Percentiles rank a stretch among this genome's conserved stretches.
Conservation (phyloP, 2,797 vertebrate genomes). For the Ctenosaura bakeri region DNA sequence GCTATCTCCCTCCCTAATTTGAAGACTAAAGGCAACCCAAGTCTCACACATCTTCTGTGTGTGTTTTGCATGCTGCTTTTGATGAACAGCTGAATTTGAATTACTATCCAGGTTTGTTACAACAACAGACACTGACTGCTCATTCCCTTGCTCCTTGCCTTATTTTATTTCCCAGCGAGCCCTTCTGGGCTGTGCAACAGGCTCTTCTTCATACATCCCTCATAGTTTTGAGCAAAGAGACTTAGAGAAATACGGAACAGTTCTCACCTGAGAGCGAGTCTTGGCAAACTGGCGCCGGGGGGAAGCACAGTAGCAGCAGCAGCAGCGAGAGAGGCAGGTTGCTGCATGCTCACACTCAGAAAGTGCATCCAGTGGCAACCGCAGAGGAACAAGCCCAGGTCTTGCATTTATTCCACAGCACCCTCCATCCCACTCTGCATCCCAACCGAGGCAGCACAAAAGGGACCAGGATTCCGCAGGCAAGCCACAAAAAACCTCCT, state of each 20-base stretch:
- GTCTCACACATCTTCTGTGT: too few species aligned
- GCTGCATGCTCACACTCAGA: not conserved
- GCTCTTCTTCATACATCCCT: fast-evolving
- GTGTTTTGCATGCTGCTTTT: not conserved
- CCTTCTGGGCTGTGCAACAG: fast-evolving
- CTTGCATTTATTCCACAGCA: not conserved
- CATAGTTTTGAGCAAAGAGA: not conserved
- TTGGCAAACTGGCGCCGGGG: not conserved
- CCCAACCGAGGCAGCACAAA: conserved; percentile 4
- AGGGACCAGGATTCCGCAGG: conserved; percentile 7
- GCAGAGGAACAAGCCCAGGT: not conserved
- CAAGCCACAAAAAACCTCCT: not conserved
- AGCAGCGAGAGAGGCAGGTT: not conserved
- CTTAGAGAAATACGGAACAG: not conserved
- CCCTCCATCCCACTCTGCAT: conserved; percentile 32
- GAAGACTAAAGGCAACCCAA: not conserved
- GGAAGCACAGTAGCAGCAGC: not conserved
- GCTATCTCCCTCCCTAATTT: not conserved
- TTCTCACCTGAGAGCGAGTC: conserved; percentile 29
- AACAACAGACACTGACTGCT: not conserved
- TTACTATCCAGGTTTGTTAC: not conserved
- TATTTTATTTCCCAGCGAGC: fast-evolving
- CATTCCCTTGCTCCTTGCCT: not conserved
- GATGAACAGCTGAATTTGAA: not conserved
- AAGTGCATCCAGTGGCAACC: not conserved